A percentile compares a stretch with the other conserved stretches of the same genome.
phyloP scores from a whole-genome alignment of 1,140 invertebrate genomes.

The Lamellibrachia luymesi region DNA sequence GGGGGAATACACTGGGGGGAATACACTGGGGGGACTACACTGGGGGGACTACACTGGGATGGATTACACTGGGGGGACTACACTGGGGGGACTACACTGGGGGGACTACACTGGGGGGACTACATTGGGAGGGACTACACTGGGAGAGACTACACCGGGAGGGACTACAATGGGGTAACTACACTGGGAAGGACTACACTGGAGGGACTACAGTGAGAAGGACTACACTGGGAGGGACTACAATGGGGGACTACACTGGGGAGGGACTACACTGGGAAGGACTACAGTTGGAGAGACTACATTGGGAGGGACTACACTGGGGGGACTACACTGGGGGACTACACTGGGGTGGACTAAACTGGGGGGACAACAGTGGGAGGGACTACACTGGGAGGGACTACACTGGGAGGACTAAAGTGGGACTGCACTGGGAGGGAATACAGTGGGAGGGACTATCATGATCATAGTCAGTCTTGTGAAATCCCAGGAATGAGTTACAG shows the following conservation, averaged over 20 bases:
- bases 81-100: neutral
- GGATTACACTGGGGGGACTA: neutral
- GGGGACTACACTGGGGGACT: too few species aligned
- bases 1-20: neutral
- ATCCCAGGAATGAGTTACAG: neutral
- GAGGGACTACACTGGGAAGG: neutral
- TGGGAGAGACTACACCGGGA: neutral
- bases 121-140: too few species aligned
- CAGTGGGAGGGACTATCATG: neutral
- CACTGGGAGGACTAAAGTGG: too few species aligned
- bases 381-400: neutral
- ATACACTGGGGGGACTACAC: neutral
- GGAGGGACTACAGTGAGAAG: too few species aligned
- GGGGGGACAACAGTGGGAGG: neutral
- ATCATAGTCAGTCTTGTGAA: neutral
- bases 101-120: neutral
- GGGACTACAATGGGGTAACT: too few species aligned
- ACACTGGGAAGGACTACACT: neutral
- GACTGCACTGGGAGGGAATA: neutral
- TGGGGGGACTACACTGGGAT: neutral
- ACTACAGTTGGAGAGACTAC: neutral
- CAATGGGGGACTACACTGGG: neutral
- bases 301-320: neutral
- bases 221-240: neutral
- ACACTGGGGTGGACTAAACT: neutral